Evolutionary conservation across 1,140 invertebrate genomes (phyloP), one percentile per base, ranked within the genome.

Genomic region (Calephelis virginiensis): DNA sequence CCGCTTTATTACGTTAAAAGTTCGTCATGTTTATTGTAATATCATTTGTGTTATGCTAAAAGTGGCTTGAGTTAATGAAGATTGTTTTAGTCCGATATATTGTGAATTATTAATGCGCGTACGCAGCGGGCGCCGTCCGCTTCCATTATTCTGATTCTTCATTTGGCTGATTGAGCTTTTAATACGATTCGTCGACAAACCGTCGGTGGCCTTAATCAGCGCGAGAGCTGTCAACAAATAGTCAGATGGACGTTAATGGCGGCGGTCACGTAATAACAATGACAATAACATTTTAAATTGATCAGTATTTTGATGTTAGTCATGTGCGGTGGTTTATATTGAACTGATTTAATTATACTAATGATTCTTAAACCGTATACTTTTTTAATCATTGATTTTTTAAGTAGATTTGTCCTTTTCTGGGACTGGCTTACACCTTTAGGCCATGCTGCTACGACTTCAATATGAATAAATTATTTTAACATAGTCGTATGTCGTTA

Each of bases 101-200:
- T 64, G 76, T 91, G 86, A 80, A 91, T 91, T 87, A 89, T 91
- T 89, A 91, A 91, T 89, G 86, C 89, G 83, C 86, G 79, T 82
- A 89, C 86, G 86, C 86, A 89, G 77, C 75, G 78, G 82, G 78
- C 73, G 80, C 80, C 83, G 76, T 70, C 78, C 78, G 72, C 79
- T 78, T 88, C 79, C 86, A 89, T 91, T 89, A 91, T 89, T 82
- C 81, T 85, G 86, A 91, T 89, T 91, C 89, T 85, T 85, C 89
- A 91, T 91, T 90, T 91, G 74, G 78, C 89, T 91, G 88, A 91
- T 91, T 91, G 86, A 89, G 88, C 86, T 89, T 91, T 91, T 89
- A 91, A 89, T 91, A 84, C 77, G 85, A 87, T 89, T 86, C 81
- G 80, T 82, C 82, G 81, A 82, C 84, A 75, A 80, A 77, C 80